Evolutionary conservation across 1,140 invertebrate genomes (phyloP).

Genomic region (Chymomyza costata): DNA sequence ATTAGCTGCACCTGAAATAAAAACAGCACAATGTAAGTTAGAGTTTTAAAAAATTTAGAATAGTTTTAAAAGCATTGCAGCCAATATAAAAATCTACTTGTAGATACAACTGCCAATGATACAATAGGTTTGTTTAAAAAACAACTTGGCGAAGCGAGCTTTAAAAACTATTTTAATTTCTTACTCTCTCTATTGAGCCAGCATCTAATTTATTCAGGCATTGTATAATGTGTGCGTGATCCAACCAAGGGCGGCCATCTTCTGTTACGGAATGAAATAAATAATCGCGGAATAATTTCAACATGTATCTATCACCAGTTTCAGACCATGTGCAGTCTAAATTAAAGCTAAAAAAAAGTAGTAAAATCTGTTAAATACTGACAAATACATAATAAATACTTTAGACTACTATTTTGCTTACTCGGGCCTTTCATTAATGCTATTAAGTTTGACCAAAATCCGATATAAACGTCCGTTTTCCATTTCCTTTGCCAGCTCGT

Average conservation of each 20-base stretch:
- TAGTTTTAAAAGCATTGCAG: no score
- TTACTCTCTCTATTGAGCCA: constrained; percentile 90
- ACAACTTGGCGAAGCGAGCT: no score
- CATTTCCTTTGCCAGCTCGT: constrained; percentile 93
- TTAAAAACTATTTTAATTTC: constrained; percentile 18
- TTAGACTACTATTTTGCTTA: constrained; percentile 74
- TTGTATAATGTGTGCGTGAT: constrained; percentile 95
- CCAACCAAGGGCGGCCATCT: constrained; percentile 95
- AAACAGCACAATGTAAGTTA: neutral
- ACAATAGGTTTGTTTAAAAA: no score
- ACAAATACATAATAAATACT: neutral
- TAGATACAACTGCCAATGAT: no score
- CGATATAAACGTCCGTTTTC: constrained; percentile 96
- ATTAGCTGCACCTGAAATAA: constrained; percentile 90
- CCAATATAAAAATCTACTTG: no score
- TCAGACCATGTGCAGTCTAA: constrained; percentile 96
- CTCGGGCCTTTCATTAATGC: constrained; percentile 96
- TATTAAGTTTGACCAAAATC: constrained; percentile 91
- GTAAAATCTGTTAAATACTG: neutral
- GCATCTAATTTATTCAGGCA: constrained; percentile 96
- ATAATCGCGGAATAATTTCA: constrained; percentile 98
- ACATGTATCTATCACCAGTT: constrained; percentile 97
- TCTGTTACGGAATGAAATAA: constrained; percentile 95
- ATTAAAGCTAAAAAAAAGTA: constrained; percentile 82
- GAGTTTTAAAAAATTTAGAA: neutral